Evolutionary conservation across 2,888 invertebrate species (phyloP), one percentile per base, ranked within the genome.

Genomic region (Arge pagana): DNA sequence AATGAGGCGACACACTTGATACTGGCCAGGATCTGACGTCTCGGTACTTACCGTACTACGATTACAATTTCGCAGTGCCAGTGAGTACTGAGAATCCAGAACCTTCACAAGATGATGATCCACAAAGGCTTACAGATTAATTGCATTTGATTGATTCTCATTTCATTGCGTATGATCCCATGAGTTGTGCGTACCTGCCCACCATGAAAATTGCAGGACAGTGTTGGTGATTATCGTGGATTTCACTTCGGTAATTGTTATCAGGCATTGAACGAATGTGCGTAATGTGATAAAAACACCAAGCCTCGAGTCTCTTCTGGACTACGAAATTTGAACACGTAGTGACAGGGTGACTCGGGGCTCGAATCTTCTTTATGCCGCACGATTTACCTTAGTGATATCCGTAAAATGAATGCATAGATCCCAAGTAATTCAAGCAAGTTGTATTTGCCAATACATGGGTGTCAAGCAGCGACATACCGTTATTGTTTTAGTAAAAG

Each of bases 101-200:
- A 40, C 26, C 26, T 26, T 40, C 16, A n/a, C n/a, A n/a, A n/a
- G n/a, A n/a, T n/a, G n/a, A n/a, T n/a, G n/a, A n/a, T n/a, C n/a
- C n/a, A n/a, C n/a, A n/a, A n/a, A n/a, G n/a, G n/a, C n/a, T n/a
- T n/a, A n/a, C n/a, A n/a, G n/a, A n/a, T n/a, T n/a, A n/a, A n/a
- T n/a, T n/a, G n/a, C n/a, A n/a, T n/a, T n/a, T n/a, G n/a, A n/a
- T n/a, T n/a, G n/a, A n/a, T n/a, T n/a, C n/a, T n/a, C n/a, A n/a
- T n/a, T n/a, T n/a, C n/a, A n/a, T n/a, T n/a, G n/a, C n/a, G n/a
- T n/a, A n/a, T n/a, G n/a, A n/a, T n/a, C n/a, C n/a, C n/a, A n/a
- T n/a, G n/a, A n/a, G n/a, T n/a, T n/a, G n/a, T n/a, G n/a, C n/a
- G 64, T 68, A 67, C 63, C 55, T 53, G 54, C 58, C 65, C 68